A percentile compares a stretch with the other conserved stretches of the same genome.
Evolutionary conservation across 2,888 invertebrate species (phyloP).

Genomic region (Brenthis ino): DNA sequence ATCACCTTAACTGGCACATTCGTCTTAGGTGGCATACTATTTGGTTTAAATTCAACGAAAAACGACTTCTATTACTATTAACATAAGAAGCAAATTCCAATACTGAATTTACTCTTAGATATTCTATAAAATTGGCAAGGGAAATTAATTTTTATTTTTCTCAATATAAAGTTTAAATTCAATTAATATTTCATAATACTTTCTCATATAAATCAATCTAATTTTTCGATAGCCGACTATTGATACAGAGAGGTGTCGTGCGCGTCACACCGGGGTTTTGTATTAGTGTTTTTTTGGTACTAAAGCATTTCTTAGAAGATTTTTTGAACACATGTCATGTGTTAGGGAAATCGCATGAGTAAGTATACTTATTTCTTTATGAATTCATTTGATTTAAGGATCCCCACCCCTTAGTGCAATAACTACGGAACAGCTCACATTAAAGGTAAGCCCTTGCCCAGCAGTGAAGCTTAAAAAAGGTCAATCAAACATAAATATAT

Average conservation of each 20-base stretch:
- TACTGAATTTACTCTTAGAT: not conserved
- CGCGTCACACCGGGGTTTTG: slow-evolving; percentile 49
- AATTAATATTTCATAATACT: slow-evolving; percentile 35
- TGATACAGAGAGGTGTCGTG: slow-evolving; percentile 59
- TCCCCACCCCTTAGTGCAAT: too few species aligned
- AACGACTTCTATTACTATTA: slow-evolving; percentile 5
- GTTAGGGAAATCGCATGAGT: slow-evolving; percentile 5
- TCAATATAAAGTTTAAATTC: not conserved
- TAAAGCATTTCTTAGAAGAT: slow-evolving; percentile 20
- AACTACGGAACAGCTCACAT: too few species aligned
- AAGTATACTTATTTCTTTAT: not conserved
- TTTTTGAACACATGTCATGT: slow-evolving; percentile 35
- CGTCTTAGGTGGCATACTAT: slow-evolving; percentile 69
- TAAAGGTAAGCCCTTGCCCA: too few species aligned
- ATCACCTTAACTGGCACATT: slow-evolving; percentile 78
- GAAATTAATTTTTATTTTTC: slow-evolving; percentile 8
- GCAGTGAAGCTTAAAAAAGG: too few species aligned
- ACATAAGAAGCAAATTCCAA: slow-evolving; percentile 24
- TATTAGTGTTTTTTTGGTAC: slow-evolving; percentile 42
- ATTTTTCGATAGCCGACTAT: slow-evolving; percentile 60
- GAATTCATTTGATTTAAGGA: not conserved
- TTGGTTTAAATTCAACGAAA: slow-evolving; percentile 22
- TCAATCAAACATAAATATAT: too few species aligned
- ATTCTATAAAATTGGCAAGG: not conserved
- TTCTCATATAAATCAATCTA: slow-evolving; percentile 68